phyloP scores from a whole-genome alignment of 2,888 invertebrate species.

The Aporophyla lueneburgensis region DNA sequence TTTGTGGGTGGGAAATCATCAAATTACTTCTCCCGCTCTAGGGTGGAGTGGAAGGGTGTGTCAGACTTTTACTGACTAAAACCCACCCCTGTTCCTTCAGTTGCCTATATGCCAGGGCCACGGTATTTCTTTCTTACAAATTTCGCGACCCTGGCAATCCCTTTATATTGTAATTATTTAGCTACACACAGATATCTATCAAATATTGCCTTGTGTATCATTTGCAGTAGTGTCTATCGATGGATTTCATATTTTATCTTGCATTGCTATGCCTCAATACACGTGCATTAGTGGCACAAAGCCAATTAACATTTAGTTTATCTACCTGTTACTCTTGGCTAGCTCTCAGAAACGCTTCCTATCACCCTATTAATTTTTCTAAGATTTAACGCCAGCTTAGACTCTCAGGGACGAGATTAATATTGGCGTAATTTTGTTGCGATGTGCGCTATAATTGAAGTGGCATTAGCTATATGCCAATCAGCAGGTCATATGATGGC shows the following conservation, averaged over 20 bases:
- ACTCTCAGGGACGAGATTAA: conserved; percentile 58
- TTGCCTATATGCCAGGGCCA: too few relatives aligned
- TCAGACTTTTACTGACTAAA: too few relatives aligned
- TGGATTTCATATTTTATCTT: conserved; percentile 52
- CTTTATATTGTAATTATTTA: too few relatives aligned
- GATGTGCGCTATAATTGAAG: conserved; percentile 48
- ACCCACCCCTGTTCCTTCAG: too few relatives aligned
- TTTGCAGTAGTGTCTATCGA: conserved; percentile 27
- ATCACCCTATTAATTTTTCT: conserved; percentile 70
- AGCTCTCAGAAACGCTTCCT: conserved; percentile 76
- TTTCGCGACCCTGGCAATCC: too few relatives aligned
- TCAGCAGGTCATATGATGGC: conserved; percentile 9
- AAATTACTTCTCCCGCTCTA: too few relatives aligned
- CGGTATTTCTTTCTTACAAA: too few relatives aligned
- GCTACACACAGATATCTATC: not conserved
- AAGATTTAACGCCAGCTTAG: conserved; percentile 68
- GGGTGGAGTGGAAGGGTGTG: too few relatives aligned
- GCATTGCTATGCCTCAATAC: conserved; percentile 48
- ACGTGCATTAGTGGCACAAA: conserved; percentile 69
- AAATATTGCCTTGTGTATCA: not conserved
- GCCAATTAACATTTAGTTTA: conserved; percentile 74
- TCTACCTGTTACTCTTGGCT: conserved; percentile 83
- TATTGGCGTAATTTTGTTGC: conserved; percentile 54
- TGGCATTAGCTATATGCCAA: conserved; percentile 44
- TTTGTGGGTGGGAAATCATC: too few relatives aligned